Evolutionary conservation across 2,888 invertebrate species (phyloP).

Genomic region (Rhingia campestris): DNA sequence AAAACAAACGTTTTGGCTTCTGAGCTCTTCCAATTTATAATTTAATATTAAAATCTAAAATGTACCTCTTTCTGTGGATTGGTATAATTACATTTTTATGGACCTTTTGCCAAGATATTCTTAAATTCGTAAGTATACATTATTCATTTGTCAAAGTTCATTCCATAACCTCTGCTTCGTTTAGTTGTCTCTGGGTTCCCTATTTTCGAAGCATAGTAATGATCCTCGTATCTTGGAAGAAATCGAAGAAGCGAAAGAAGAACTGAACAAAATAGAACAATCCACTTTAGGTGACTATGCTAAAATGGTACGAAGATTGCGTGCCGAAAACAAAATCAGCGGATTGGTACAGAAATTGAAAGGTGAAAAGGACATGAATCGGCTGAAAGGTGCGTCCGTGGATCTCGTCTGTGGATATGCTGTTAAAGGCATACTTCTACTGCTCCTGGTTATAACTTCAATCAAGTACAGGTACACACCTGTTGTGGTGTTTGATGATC

Average conservation of each 20-base stretch:
- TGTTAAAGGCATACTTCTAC: slow-evolving; percentile 80
- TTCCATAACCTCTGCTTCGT: background rate
- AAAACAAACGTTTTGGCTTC: background rate
- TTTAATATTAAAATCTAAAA: slow-evolving; percentile 29
- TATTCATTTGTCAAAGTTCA: background rate
- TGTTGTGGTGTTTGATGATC: slow-evolving; percentile 82
- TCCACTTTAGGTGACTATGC: slow-evolving; percentile 77
- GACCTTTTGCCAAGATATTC: slow-evolving; percentile 75
- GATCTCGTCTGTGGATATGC: slow-evolving; percentile 80
- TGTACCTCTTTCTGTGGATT: slow-evolving; percentile 76
- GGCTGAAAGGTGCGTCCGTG: slow-evolving; percentile 76
- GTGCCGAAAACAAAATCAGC: slow-evolving; percentile 78
- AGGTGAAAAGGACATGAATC: slow-evolving; percentile 70
- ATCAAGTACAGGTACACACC: slow-evolving; percentile 83
- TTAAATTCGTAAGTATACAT: slow-evolving; percentile 75
- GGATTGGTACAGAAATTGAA: slow-evolving; percentile 75
- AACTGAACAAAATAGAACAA: slow-evolving; percentile 28
- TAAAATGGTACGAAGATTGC: slow-evolving; percentile 78
- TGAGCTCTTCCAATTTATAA: background rate
- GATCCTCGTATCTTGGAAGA: slow-evolving; percentile 12
- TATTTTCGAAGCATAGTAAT: slow-evolving; percentile 32
- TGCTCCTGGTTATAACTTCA: slow-evolving; percentile 81
- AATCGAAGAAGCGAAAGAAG: slow-evolving; percentile 28
- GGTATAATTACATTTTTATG: slow-evolving; percentile 75
- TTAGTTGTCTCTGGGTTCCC: slow-evolving; percentile 49